Evolutionary conservation across 2,113 vertebrate species (phyloP).

Genomic region (Nansenia antarctica): DNA sequence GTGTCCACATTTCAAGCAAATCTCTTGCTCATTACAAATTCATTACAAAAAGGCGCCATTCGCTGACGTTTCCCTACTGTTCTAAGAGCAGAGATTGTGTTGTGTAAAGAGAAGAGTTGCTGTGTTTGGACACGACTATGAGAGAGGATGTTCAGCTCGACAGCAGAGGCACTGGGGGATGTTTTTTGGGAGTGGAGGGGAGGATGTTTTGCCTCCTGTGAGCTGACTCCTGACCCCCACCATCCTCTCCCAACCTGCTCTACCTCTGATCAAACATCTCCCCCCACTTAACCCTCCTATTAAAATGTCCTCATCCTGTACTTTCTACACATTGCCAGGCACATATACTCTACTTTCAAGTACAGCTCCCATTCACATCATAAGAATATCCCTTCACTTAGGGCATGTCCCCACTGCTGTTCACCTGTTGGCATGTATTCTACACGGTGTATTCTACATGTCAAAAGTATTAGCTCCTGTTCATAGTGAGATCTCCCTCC

Average conservation of each 20-base stretch:
- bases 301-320: no score
- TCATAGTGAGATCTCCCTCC: no score
- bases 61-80: no score
- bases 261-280: slow-evolving; percentile 41
- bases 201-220: slow-evolving; percentile 76
- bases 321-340: no score
- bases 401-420: neutral
- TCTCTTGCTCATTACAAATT: no score
- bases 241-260: slow-evolving; percentile 63
- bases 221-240: slow-evolving; percentile 65
- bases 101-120: slow-evolving; percentile 23
- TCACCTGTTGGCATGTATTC: no score
- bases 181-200: slow-evolving; percentile 55
- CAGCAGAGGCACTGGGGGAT: slow-evolving; percentile 49
- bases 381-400: no score
- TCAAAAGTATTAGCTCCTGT: neutral
- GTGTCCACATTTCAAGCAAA: no score
- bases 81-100: no score
- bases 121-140: slow-evolving; percentile 48
- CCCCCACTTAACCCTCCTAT: slow-evolving; percentile 50
- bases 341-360: no score
- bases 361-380: no score
- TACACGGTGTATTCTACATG: neutral
- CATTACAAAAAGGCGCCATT: no score
- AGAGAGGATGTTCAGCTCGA: slow-evolving; percentile 64